These are phyloP conservation scores for Pimephales promelas DNA, from an alignment of 2,113 vertebrate genomes.

Conservation along the genomic window DNA sequence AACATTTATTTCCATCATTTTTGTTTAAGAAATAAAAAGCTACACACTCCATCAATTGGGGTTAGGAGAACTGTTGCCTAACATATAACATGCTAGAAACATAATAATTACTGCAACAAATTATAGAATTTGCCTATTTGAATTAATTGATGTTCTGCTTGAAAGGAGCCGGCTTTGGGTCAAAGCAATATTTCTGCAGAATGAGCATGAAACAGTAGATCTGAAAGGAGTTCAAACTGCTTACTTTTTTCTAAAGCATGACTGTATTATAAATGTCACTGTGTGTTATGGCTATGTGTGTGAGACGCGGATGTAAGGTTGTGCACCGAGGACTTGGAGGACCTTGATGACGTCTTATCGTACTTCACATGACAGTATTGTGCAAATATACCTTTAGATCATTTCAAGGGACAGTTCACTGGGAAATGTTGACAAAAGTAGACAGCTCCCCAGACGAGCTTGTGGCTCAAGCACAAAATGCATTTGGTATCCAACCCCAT, in stretches of 20 bases:
- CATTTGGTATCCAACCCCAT: not conserved
- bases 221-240: constrained; percentile 56
- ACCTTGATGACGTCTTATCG: not conserved
- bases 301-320: not conserved
- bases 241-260: constrained; percentile 55
- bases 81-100: too few relatives aligned
- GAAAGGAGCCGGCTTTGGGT: constrained; percentile 53
- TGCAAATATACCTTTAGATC: constrained; percentile 8
- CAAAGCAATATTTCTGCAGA: constrained; percentile 58
- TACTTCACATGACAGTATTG: constrained; percentile 23
- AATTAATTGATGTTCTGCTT: constrained; percentile 11
- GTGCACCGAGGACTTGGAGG: not conserved
- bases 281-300: not conserved
- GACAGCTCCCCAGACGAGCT: not conserved
- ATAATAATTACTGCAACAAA: too few relatives aligned
- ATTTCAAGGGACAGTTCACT: constrained; percentile 14
- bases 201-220: constrained; percentile 55
- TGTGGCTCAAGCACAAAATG: constrained; percentile 10
- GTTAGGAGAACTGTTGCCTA: too few relatives aligned
- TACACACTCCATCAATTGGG: too few relatives aligned
- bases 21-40: too few relatives aligned
- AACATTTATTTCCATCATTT: too few relatives aligned
- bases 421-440: constrained; percentile 8
- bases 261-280: constrained; percentile 55
- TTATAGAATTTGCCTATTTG: too few relatives aligned